Evolutionary conservation across 2,888 invertebrate genomes (phyloP).

Genomic region (Encarsia formosa): DNA sequence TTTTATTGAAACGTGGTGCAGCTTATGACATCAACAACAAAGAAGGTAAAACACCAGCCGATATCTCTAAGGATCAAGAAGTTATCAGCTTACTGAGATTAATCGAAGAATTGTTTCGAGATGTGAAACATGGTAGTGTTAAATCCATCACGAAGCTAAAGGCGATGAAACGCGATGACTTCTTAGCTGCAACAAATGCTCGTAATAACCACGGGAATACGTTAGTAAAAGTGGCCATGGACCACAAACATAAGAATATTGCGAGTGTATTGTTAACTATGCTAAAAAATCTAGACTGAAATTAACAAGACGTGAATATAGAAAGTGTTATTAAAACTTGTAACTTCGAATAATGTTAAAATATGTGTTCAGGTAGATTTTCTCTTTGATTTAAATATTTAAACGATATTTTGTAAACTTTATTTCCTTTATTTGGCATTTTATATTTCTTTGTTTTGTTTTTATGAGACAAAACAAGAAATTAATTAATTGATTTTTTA

Average conservation of each 20-base stretch:
- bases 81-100: constrained; percentile 28
- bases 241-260: constrained; percentile 21
- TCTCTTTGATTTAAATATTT: no score
- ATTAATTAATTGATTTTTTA: no score
- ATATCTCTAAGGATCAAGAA: constrained; percentile 24
- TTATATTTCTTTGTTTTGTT: no score
- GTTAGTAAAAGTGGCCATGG: constrained; percentile 25
- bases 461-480: no score
- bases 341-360: no score
- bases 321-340: no score
- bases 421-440: no score
- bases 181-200: constrained; percentile 28
- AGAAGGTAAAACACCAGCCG: constrained; percentile 30
- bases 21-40: constrained; percentile 26
- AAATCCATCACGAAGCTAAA: constrained; percentile 22
- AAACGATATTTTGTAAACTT: no score
- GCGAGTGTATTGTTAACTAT: constrained; percentile 25
- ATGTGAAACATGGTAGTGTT: constrained; percentile 24
- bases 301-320: no score
- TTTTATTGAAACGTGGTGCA: constrained; percentile 29
- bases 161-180: constrained; percentile 21
- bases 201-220: constrained; percentile 30
- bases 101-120: constrained; percentile 26
- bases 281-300: no score
- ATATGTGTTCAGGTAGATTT: no score